Evolutionary conservation across 2,888 invertebrate species (phyloP).

Genomic region (Caenorhabditis drosophilae): DNA sequence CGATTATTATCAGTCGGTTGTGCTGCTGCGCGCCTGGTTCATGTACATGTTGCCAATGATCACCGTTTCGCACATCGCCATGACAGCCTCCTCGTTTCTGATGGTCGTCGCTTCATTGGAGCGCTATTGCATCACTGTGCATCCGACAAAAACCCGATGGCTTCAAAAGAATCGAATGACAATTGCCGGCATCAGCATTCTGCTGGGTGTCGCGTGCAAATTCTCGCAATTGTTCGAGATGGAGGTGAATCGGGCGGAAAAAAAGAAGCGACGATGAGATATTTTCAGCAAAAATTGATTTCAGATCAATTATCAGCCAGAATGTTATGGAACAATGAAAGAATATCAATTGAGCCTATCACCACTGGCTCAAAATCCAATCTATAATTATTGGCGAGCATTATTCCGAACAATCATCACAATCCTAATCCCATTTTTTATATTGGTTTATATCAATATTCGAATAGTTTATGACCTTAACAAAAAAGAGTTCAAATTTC

Average conservation of each 20-base stretch:
- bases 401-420: slow-evolving; percentile 59
- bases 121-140: slow-evolving; percentile 54
- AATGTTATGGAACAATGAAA: slow-evolving; percentile 57
- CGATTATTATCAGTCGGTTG: slow-evolving; percentile 46
- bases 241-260: slow-evolving; percentile 8
- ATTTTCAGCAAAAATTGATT: slow-evolving; percentile 28
- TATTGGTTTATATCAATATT: slow-evolving; percentile 56
- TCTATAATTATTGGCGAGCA: slow-evolving; percentile 45
- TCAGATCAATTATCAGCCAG: slow-evolving; percentile 29
- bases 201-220: slow-evolving; percentile 59
- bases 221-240: slow-evolving; percentile 57
- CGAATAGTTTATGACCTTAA: slow-evolving; percentile 52
- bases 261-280: not conserved
- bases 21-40: slow-evolving; percentile 60
- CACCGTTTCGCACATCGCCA: slow-evolving; percentile 65
- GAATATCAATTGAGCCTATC: slow-evolving; percentile 55
- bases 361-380: slow-evolving; percentile 41
- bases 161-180: slow-evolving; percentile 46
- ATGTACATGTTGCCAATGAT: slow-evolving; percentile 66
- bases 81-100: slow-evolving; percentile 65
- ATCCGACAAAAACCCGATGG: slow-evolving; percentile 33
- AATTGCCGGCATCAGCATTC: slow-evolving; percentile 52
- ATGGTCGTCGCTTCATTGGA: slow-evolving; percentile 64
- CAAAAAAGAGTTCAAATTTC: slow-evolving; percentile 45
- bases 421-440: slow-evolving; percentile 60